Evolutionary conservation across 2,113 vertebrate species (phyloP), one percentile per base, ranked within the genome.

Genomic region (Coregonus clupeaformis): DNA sequence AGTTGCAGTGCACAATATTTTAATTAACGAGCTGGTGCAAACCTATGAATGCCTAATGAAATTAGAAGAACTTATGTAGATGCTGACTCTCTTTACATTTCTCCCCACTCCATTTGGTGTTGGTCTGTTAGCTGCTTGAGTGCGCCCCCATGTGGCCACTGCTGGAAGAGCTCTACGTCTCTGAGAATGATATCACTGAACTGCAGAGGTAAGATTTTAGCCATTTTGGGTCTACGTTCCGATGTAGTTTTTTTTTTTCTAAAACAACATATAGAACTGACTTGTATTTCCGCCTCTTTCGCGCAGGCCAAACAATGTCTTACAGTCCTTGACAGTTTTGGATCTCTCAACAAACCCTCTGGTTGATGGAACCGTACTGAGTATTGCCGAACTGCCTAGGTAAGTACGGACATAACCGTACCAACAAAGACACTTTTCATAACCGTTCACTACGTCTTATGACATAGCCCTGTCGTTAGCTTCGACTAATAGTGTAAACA

Each of bases 131-230:
- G 97, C 89, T 98, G 81, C 92, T 99, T 71, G 70, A 86, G 24
- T 96, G 93, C 74, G 95, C 95, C 81, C 27, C 86, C 62, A 94
- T 93, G 87, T 99, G 97, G 95, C 96, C 94, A 0, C 88, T 87
- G 69, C 87, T 99, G 67, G 94, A 98, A 85, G 94, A 95, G 32
- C 87, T 99, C 9, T 90, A 90, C 68, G 85, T 97, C 1, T 75
- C 87, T 13, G 87, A 90, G 1, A 98, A 99, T 79, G 6, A 82
- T 55, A 93, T 99, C 74, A 86, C 87, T 16, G 84, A 91, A 81
- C 91, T 97, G 57, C 91, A 93, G 85, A 94, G 93, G 98, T 97
- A 87, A 86, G 3, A 13, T 25, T 57, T 59, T 14, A 16, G 1
- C 6, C 1, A 7, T 57, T 68, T 3, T 45, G 67, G 5, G 20